Base-by-base conservation (phyloP, 2,797 vertebrate species). In the Gastrophryne carolinensis region DNA sequence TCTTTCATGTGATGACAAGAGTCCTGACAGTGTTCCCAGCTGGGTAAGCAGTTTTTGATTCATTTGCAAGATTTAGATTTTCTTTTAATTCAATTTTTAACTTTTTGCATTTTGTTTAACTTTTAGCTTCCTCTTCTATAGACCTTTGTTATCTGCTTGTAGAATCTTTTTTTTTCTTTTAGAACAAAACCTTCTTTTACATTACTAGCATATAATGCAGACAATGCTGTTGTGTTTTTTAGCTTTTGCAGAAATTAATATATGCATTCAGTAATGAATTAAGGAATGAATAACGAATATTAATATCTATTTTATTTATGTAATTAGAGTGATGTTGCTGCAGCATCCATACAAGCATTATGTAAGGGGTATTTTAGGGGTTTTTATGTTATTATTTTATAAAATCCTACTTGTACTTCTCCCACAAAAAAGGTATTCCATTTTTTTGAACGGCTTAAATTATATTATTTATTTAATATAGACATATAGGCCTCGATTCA, bases 1-100 rank as follows among this genome's bases (percentile, higher is more conserved):
- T 61, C 56, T 62, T 19, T 26, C 24, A 44, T 44, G 32, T 77
- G 37, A 63, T 71, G 74, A 56, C 50, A 71, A 77, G 58, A 37
- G 11, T 21, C 35, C 27, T 30, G 5, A 64, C 37, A 24, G 7
- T 56, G 37, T 32, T 47, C 19, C 67, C 57, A 9, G 35, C 35
- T 35, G 34, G 65, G 74, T 77, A 65, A 64, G 67, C 37, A 47
- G 23, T 53, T 21, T 15, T 32, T 29, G 23, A 9, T 13, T 3
- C 17, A 35, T 12, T 6, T 60, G 12, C 10, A 17, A 34, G 4
- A 10, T 17, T 47, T 19, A 47, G 17, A 17, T 7, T 44, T 9
- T 41, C 5, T 26, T 44, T 60, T 58, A 70, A 21, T 60, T 21
- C n/a, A 4, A 37, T 29, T 52, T 35, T 21, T 1, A 3, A 19